Percentiles rank a stretch among this genome's conserved stretches.
Conservation (phyloP, 2,113 vertebrate species). For the Megaleporinus macrocephalus region DNA sequence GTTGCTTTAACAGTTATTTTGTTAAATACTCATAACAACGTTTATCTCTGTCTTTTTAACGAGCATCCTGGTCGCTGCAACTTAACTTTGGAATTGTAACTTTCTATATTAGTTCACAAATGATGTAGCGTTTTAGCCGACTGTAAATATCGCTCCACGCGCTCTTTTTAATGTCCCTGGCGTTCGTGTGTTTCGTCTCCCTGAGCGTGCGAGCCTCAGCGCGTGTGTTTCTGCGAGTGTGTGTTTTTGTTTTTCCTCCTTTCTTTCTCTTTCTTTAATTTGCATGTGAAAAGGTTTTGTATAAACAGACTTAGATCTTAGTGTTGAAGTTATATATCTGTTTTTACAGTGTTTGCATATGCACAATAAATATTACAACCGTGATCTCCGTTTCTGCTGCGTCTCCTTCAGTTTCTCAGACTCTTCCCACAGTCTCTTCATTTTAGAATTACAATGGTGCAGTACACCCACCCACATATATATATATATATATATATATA, state of each 20-base stretch:
- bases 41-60: neutral
- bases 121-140: constrained; percentile 19
- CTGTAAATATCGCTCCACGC: neutral
- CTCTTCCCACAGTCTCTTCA: too few relatives aligned
- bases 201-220: neutral
- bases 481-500: too few relatives aligned
- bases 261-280: neutral
- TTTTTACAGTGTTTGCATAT: constrained; percentile 48
- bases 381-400: neutral
- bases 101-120: constrained; percentile 10
- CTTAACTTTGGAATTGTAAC: constrained; percentile 12
- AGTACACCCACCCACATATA: too few relatives aligned
- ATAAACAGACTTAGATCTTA: neutral
- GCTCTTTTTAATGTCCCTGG: neutral
- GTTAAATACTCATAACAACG: neutral
- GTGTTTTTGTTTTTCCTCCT: neutral
- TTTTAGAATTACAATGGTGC: too few relatives aligned
- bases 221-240: too few relatives aligned
- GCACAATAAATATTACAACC: constrained; percentile 39
- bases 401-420: neutral
- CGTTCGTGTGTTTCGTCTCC: neutral
- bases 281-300: constrained; percentile 30
- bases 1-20: too few relatives aligned
- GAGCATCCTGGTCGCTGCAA: neutral
- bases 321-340: constrained; percentile 24